Evolutionary conservation across 1,140 invertebrate species (phyloP), one percentile per base, ranked within the genome.

Genomic region (Diabrotica undecimpunctata): DNA sequence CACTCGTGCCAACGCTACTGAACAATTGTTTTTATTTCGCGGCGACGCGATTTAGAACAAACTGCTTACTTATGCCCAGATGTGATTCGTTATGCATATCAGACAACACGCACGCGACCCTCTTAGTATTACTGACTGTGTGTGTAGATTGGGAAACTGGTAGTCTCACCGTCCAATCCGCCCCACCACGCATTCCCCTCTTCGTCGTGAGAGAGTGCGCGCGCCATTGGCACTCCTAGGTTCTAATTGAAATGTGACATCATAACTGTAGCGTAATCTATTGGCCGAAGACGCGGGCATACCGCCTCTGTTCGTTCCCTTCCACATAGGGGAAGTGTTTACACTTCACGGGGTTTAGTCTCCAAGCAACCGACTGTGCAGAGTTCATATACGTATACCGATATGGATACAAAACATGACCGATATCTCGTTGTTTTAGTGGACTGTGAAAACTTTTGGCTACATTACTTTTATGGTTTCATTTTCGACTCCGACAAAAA

Each of bases 101-200:
- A 77, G 75, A 78, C 76, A 69, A 81, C 74, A 81, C 82, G 78
- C 74, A 73, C 76, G 72, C 77, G 72, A 75, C 74, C 75, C 71
- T 72, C 75, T 71, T 71, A 76, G 70, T 68, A 76, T 74, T 75
- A 73, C 70, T 69, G 70, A 78, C 78, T 61, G 61, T 59, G 37
- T 65, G 59, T 25, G 14, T 61, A 14, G 50, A 25, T 11, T 63
- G 66, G 57, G 59, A 65, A 52, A 64, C 66, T 36, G 55, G 25
- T 35, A 12, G n/a, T 57, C 13, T 38, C 55, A 12, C 25, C 55
- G 35, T 37, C 37, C 50, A 25, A 60, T 59, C 51, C 25, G 25
- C 50, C 55, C 64, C 67, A 65, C 66, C 64, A 62, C 52, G 25
- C 38, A 25, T 51, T 39, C 37, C 54, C 61, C 55, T 57, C 55